Conservation (phyloP, 2,888 invertebrate genomes). For the Eulithis testata region DNA sequence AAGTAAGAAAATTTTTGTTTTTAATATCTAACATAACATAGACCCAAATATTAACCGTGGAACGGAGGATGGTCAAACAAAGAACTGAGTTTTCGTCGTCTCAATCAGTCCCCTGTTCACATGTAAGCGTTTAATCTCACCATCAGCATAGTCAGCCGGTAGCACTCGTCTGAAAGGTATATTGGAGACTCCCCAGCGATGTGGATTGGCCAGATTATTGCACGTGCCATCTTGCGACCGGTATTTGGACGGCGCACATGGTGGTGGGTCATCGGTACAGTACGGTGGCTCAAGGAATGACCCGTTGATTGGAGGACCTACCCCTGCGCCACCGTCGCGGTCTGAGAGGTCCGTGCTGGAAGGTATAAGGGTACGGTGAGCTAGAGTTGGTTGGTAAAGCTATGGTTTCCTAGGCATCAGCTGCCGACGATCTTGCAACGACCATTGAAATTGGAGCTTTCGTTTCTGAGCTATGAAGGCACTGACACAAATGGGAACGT, state of each 20-base stretch:
- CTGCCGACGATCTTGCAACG: too few relatives aligned
- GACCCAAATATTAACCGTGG: too few relatives aligned
- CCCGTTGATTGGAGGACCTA: slow-evolving; percentile 64
- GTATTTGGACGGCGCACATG: slow-evolving; percentile 83
- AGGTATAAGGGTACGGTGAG: slow-evolving; percentile 1
- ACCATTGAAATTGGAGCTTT: too few relatives aligned
- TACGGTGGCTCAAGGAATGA: slow-evolving; percentile 64
- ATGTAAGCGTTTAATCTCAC: slow-evolving; percentile 63
- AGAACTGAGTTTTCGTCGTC: too few relatives aligned
- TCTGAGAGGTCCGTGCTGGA: slow-evolving; percentile 55
- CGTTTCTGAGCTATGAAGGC: too few relatives aligned
- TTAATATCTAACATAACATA: too few relatives aligned
- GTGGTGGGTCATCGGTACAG: slow-evolving; percentile 54
- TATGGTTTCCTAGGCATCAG: not conserved
- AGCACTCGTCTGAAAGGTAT: slow-evolving; percentile 90
- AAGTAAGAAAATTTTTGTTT: too few relatives aligned
- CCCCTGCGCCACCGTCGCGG: slow-evolving; percentile 62
- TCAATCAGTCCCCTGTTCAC: too few relatives aligned
- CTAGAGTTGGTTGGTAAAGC: not conserved
- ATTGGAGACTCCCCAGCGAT: slow-evolving; percentile 88
- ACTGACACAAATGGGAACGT: too few relatives aligned
- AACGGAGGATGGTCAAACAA: too few relatives aligned
- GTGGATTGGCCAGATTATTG: slow-evolving; percentile 88
- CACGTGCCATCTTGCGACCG: slow-evolving; percentile 90
- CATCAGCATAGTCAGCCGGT: slow-evolving; percentile 91